These are phyloP conservation scores for Ophiodon elongatus DNA, from an alignment of 2,113 vertebrate genomes.

Conservation along the genomic window DNA sequence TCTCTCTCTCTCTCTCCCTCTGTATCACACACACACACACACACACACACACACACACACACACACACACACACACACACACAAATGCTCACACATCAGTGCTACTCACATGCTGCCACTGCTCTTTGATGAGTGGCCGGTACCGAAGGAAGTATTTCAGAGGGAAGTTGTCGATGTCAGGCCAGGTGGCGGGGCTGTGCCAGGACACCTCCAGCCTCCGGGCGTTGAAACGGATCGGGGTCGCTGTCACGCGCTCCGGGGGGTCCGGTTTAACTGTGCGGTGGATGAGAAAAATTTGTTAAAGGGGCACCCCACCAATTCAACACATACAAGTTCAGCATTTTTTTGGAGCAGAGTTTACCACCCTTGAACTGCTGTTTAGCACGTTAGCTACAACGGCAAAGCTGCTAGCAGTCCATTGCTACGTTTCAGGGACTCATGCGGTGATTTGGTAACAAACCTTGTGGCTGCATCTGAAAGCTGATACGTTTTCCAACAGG, in stretches of 20 bases:
- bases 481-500: not conserved
- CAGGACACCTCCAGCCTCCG: conserved; percentile 93
- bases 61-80: conserved; percentile 10
- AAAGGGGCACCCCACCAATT: not conserved
- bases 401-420: too few species aligned
- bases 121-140: conserved; percentile 94
- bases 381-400: not conserved
- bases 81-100: not conserved
- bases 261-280: conserved; percentile 95
- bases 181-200: conserved; percentile 95
- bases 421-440: not conserved
- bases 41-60: not conserved
- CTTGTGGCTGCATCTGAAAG: not conserved
- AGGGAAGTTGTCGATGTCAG: conserved; percentile 93
- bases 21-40: not conserved
- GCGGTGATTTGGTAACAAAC: not conserved
- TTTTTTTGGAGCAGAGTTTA: not conserved
- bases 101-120: conserved; percentile 96
- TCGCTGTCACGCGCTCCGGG: conserved; percentile 93
- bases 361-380: not conserved
- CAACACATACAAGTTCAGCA: not conserved
- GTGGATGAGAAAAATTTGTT: conserved; percentile 47
- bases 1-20: too few species aligned
- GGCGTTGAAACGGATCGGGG: conserved; percentile 88
- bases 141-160: conserved; percentile 98